Percentiles rank a stretch among this genome's conserved stretches.
Conservation (phyloP, 2,888 invertebrate genomes). For the Falcaria lacertinaria region DNA sequence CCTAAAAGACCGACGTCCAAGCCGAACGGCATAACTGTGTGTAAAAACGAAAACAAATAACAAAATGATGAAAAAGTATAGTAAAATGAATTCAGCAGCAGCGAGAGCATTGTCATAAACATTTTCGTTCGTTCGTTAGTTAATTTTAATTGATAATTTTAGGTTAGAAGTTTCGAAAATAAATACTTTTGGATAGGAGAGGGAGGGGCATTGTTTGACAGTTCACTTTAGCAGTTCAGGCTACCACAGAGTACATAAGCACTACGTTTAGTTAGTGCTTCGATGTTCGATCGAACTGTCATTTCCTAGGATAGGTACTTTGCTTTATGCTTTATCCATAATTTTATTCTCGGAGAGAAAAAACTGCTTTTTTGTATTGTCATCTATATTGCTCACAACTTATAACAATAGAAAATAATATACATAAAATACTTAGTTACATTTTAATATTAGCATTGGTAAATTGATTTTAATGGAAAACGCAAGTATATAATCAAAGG, state of each 20-base stretch:
- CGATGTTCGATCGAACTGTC: slow-evolving; percentile 6
- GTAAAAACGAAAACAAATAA: slow-evolving; percentile 44
- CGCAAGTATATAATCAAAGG: too few relatives aligned
- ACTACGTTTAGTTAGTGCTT: slow-evolving; percentile 19
- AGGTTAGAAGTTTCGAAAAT: slow-evolving; percentile 53
- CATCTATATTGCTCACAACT: too few relatives aligned
- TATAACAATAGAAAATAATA: too few relatives aligned
- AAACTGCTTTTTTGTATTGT: too few relatives aligned
- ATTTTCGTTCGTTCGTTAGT: slow-evolving; percentile 58
- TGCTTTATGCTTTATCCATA: too few relatives aligned
- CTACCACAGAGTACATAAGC: background rate
- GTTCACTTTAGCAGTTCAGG: too few relatives aligned
- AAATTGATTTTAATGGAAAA: too few relatives aligned
- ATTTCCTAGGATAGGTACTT: slow-evolving; percentile 5
- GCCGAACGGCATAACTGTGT: slow-evolving; percentile 63
- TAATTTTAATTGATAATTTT: slow-evolving; percentile 26
- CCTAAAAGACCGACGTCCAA: slow-evolving; percentile 59
- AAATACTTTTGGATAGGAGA: slow-evolving; percentile 36
- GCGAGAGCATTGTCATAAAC: slow-evolving; percentile 46
- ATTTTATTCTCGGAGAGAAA: too few relatives aligned
- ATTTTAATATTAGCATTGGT: too few relatives aligned
- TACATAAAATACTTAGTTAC: too few relatives aligned
- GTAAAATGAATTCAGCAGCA: slow-evolving; percentile 40
- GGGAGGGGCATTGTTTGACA: slow-evolving; percentile 43
- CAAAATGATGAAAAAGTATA: slow-evolving; percentile 41